Percentiles rank a stretch among this genome's conserved stretches.
phyloP scores from a whole-genome alignment of 2,888 invertebrate genomes.

The Callimorpha dominula region DNA sequence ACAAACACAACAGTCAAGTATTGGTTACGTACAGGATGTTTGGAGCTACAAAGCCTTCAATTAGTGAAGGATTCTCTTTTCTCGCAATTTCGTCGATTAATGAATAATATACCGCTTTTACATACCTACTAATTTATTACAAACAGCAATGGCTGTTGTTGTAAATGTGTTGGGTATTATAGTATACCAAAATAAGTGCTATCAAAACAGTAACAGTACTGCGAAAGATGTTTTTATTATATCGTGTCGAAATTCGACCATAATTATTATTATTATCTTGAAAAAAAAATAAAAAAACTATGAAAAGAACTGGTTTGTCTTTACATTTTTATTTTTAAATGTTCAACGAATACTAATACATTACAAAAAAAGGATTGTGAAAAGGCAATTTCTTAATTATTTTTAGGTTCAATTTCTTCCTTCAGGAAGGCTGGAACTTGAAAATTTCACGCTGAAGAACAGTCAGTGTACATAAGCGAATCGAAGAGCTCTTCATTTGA shows the following conservation, averaged over 20 bases:
- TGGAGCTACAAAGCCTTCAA: slow-evolving; percentile 44
- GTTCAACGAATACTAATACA: no score
- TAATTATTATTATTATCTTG: no score
- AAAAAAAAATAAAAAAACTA: no score
- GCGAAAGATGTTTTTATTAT: neutral
- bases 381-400: neutral
- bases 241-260: no score
- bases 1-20: slow-evolving; percentile 15
- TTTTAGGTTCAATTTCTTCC: slow-evolving; percentile 8
- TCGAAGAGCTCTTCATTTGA: slow-evolving; percentile 33
- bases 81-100: slow-evolving; percentile 45
- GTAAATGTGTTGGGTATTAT: slow-evolving; percentile 17
- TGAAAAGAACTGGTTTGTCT: neutral
- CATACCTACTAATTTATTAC: slow-evolving; percentile 24
- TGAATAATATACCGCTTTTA: slow-evolving; percentile 27
- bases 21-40: slow-evolving; percentile 25
- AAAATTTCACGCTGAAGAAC: slow-evolving; percentile 19
- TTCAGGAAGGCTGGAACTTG: slow-evolving; percentile 29
- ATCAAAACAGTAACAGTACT: neutral
- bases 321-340: neutral
- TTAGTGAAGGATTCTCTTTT: slow-evolving; percentile 47
- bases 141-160: neutral
- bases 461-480: slow-evolving; percentile 32
- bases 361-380: neutral
- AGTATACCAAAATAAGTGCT: neutral